These are phyloP conservation scores for cattle (Bos taurus) DNA, from an alignment of 2,113 vertebrate species.

Conservation along the genomic window DNA sequence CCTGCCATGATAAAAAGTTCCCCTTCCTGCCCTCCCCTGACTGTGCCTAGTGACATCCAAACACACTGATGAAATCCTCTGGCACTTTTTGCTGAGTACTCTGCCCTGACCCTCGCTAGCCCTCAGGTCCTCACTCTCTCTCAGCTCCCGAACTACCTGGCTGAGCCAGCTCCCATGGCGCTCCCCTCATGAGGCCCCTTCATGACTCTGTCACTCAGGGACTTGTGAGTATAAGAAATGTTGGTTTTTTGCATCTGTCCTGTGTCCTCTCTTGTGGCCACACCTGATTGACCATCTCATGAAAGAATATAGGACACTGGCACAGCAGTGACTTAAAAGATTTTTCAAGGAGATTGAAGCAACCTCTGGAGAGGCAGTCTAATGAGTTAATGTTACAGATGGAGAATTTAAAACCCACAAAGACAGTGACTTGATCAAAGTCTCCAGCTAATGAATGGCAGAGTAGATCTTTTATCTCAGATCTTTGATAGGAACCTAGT, in stretches of 20 bases:
- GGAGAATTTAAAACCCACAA: not conserved
- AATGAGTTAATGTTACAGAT: not conserved
- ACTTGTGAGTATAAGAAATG: not conserved
- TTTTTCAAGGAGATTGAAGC: not conserved
- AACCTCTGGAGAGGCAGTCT: not conserved
- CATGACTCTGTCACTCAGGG: not conserved
- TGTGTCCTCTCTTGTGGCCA: not conserved
- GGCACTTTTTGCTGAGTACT: not conserved
- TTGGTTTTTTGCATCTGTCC: not conserved
- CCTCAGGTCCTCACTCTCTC: not conserved
- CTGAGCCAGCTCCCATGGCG: not conserved
- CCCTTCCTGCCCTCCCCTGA: not conserved
- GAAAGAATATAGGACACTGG: not conserved
- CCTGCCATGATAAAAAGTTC: not conserved
- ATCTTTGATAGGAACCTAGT: not conserved
- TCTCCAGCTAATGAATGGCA: not conserved
- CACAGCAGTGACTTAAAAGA: not conserved
- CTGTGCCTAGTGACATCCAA: not conserved
- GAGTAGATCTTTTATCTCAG: not conserved
- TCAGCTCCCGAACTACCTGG: not conserved
- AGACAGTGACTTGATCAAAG: not conserved
- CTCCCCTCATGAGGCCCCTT: not conserved
- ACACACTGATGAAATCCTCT: too few relatives aligned
- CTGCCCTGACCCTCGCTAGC: not conserved
- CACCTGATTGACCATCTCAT: not conserved